Conservation (phyloP, 2,888 invertebrate genomes). For the Incurvaria masculella region DNA sequence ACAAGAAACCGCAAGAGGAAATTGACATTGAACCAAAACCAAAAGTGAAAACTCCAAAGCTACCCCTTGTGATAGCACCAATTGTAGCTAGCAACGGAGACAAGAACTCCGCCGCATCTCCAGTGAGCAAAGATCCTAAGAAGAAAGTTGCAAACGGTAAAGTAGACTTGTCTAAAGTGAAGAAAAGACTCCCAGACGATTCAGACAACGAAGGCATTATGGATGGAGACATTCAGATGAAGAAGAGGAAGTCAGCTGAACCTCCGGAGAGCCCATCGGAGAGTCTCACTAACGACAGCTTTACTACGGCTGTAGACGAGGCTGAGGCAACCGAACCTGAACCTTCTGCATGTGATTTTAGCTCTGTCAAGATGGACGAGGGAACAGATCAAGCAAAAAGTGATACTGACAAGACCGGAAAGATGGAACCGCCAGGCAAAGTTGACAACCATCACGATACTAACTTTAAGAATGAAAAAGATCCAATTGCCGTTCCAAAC, state of each 20-base stretch:
- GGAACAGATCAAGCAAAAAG: constrained; percentile 35
- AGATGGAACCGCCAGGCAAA: constrained; percentile 34
- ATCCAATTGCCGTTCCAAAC: constrained; percentile 31
- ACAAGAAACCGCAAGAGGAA: constrained; percentile 42
- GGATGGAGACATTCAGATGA: constrained; percentile 59
- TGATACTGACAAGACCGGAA: constrained; percentile 29
- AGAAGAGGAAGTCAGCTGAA: constrained; percentile 49
- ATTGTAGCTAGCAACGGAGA: constrained; percentile 41
- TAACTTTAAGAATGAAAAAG: constrained; percentile 39
- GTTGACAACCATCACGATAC: constrained; percentile 32
- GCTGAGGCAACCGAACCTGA: constrained; percentile 54
- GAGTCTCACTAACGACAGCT: constrained; percentile 82
- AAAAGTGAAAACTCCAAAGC: constrained; percentile 20
- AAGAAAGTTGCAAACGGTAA: constrained; percentile 47
- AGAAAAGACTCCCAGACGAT: constrained; percentile 54
- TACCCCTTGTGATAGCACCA: constrained; percentile 30
- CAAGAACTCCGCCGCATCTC: constrained; percentile 34
- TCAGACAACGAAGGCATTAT: constrained; percentile 57
- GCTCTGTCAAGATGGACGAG: constrained; percentile 45
- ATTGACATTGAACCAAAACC: constrained; percentile 47
- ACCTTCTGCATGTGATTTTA: constrained; percentile 47
- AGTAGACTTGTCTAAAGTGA: constrained; percentile 51
- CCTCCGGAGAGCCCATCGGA: constrained; percentile 75
- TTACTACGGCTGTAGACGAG: constrained; percentile 75
- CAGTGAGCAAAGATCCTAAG: constrained; percentile 39